Conservation (phyloP, 2,113 vertebrate genomes). For the Coracopsis vasa region DNA sequence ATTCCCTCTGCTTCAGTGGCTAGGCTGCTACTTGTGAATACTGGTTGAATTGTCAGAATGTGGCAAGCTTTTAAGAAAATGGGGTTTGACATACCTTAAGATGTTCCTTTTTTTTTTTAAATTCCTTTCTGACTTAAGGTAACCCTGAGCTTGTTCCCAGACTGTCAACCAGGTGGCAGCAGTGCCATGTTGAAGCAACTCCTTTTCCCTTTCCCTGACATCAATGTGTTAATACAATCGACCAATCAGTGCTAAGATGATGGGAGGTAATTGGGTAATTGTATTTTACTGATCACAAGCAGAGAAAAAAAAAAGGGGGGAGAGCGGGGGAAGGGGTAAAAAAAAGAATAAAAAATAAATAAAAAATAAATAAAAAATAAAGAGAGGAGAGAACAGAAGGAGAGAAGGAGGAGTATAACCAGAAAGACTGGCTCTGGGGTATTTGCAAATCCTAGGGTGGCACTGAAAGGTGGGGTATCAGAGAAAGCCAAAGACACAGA, state of each 20-base stretch:
- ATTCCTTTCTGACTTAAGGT: not conserved
- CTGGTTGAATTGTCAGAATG: slow-evolving; percentile 19
- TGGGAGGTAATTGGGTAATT: slow-evolving; percentile 88
- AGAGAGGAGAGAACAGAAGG: not conserved
- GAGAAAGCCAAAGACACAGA: not conserved
- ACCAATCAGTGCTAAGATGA: slow-evolving; percentile 84
- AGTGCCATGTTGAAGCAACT: slow-evolving; percentile 70
- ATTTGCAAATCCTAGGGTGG: not conserved
- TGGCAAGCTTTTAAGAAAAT: slow-evolving; percentile 54
- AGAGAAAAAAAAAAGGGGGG: slow-evolving; percentile 35
- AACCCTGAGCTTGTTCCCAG: not conserved
- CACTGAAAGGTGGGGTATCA: not conserved
- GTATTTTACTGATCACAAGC: slow-evolving; percentile 81
- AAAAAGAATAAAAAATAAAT: accelerated
- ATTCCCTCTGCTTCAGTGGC: not conserved
- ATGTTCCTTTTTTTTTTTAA: slow-evolving; percentile 22
- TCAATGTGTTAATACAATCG: slow-evolving; percentile 84
- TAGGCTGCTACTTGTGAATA: not conserved
- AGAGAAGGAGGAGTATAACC: not conserved
- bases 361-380: not conserved
- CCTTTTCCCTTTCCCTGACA: slow-evolving; percentile 53
- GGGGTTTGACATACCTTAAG: slow-evolving; percentile 44
- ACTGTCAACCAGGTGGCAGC: slow-evolving; percentile 89
- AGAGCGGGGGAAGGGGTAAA: not conserved
- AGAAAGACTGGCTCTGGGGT: not conserved